Evolutionary conservation across 2,888 invertebrate species (phyloP).

Genomic region (Adineta ricciae): DNA sequence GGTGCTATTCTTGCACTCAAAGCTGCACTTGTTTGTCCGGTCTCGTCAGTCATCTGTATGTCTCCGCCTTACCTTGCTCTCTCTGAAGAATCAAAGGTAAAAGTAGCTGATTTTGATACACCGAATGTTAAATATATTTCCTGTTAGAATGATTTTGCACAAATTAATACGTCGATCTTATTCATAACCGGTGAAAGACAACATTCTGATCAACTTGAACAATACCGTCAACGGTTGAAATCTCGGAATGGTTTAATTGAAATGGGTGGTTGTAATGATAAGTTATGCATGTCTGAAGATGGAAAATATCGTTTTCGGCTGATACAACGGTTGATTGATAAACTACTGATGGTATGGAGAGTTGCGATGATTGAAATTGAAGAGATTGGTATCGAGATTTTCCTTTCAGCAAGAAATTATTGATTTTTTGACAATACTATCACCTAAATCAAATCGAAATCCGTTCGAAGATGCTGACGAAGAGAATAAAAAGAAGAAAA

Average conservation of each 20-base stretch:
- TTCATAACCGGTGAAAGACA: not conserved
- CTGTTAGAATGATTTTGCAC: not conserved
- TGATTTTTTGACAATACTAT: not conserved
- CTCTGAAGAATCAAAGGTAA: slow-evolving; percentile 1
- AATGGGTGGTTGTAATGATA: not conserved
- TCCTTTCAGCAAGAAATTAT: not conserved
- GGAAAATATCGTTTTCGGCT: slow-evolving; percentile 16
- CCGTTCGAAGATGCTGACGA: not conserved
- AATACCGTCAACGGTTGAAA: not conserved
- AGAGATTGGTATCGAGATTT: not conserved
- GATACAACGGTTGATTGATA: slow-evolving; percentile 10
- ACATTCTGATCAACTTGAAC: not conserved
- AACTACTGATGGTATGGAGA: not conserved
- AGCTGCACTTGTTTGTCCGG: not conserved
- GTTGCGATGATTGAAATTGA: not conserved
- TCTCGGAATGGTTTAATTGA: not conserved
- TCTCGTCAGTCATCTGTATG: not conserved
- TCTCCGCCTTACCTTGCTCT: not conserved
- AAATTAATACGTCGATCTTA: not conserved
- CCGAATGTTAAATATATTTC: not conserved
- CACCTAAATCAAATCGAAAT: not conserved
- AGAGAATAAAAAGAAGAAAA: not conserved
- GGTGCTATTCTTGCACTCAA: not conserved
- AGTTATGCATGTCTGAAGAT: not conserved
- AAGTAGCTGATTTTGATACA: no score